Evolutionary conservation across 2,113 vertebrate species (phyloP).

Genomic region (Tetrax tetrax): DNA sequence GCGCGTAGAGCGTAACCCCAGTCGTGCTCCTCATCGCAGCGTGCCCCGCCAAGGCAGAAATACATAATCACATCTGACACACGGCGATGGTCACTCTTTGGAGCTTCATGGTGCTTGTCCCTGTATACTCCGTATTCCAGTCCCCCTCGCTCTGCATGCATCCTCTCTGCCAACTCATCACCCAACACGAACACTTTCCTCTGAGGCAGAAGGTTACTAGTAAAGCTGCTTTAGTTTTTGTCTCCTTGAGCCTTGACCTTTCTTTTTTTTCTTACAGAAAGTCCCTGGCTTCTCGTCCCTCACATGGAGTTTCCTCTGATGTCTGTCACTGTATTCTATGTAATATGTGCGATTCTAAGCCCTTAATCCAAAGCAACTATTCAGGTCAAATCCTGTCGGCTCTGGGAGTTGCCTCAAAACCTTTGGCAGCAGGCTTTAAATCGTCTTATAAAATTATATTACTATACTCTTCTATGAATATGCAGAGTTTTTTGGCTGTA

Average conservation of each 20-base stretch:
- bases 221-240: background rate
- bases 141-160: background rate
- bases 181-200: background rate
- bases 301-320: background rate
- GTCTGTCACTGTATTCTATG: background rate
- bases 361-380: background rate
- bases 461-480: background rate
- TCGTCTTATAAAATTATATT: background rate
- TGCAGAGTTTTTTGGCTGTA: background rate
- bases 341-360: background rate
- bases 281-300: background rate
- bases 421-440: background rate
- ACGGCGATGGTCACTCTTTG: fast-evolving
- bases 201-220: background rate
- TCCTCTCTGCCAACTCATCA: background rate
- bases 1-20: fast-evolving
- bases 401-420: background rate
- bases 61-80: no score
- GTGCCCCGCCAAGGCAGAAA: background rate
- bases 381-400: background rate
- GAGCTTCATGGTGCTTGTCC: background rate
- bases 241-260: background rate
- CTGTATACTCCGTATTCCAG: no score
- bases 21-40: fast-evolving
- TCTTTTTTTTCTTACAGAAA: background rate